phyloP scores from a whole-genome alignment of 1,140 invertebrate species.

The Laupala kohalensis region DNA sequence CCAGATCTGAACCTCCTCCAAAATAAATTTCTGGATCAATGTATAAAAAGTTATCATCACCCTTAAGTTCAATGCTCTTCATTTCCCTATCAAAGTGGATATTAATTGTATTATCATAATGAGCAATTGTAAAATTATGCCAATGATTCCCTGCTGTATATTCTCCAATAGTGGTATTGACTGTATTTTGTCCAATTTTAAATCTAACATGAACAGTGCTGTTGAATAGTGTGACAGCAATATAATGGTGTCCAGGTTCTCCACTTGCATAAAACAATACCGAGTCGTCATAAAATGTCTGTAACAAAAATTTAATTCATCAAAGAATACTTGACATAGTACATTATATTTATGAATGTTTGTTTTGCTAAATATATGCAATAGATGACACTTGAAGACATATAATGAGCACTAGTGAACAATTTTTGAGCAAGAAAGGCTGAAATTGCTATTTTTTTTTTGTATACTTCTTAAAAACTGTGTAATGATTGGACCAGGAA shows the following conservation, averaged over 20 bases:
- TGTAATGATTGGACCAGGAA: too few relatives aligned
- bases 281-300: conserved; percentile 75
- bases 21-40: conserved; percentile 90
- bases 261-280: conserved; percentile 77
- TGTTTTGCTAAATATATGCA: too few relatives aligned
- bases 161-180: conserved; percentile 34
- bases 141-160: conserved; percentile 60
- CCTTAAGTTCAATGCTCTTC: conserved; percentile 52
- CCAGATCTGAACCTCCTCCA: conserved; percentile 65
- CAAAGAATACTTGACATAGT: too few relatives aligned
- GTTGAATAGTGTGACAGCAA: conserved; percentile 66
- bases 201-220: conserved; percentile 65
- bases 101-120: conserved; percentile 54
- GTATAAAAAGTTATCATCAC: conserved; percentile 60
- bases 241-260: conserved; percentile 69
- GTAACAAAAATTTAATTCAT: conserved; percentile 17
- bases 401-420: too few relatives aligned
- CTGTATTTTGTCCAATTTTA: conserved; percentile 65
- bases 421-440: too few relatives aligned
- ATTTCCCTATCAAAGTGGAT: conserved; percentile 60
- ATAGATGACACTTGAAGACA: too few relatives aligned
- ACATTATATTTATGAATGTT: too few relatives aligned
- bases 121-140: conserved; percentile 80
- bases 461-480: too few relatives aligned
- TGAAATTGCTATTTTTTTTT: too few relatives aligned